Conservation (phyloP, 2,888 invertebrate genomes). For the Tubiluchus corallicola region DNA sequence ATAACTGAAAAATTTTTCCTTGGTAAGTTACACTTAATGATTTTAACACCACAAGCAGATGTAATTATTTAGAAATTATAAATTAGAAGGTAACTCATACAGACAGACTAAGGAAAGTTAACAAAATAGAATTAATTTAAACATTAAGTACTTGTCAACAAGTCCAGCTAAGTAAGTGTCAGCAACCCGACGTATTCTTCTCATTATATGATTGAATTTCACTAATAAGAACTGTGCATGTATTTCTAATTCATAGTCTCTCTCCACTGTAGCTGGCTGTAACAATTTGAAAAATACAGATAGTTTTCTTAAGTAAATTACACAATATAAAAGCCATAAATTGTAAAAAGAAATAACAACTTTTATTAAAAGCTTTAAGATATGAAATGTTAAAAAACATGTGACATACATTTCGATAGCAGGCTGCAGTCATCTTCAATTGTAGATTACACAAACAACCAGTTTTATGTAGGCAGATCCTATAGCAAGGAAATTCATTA, state of each 20-base stretch:
- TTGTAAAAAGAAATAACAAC: too few species aligned
- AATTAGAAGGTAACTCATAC: conserved; percentile 52
- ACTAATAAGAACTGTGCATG: conserved; percentile 89
- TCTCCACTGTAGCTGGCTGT: conserved; percentile 55
- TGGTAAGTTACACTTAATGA: too few species aligned
- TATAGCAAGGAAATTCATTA: too few species aligned
- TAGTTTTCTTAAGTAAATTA: background rate
- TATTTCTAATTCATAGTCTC: conserved; percentile 75
- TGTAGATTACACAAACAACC: too few species aligned
- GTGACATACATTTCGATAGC: too few species aligned
- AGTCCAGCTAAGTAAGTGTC: conserved; percentile 37
- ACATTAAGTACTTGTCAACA: conserved; percentile 47
- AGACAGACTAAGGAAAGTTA: too few species aligned
- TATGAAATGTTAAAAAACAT: too few species aligned
- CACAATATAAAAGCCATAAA: background rate
- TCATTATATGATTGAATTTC: conserved; percentile 90
- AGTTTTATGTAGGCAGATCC: too few species aligned
- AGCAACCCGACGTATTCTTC: conserved; percentile 76
- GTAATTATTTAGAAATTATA: background rate
- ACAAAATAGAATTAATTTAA: background rate
- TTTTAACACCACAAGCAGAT: background rate
- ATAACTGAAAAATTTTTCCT: too few species aligned
- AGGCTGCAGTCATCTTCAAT: too few species aligned
- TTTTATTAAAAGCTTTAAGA: too few species aligned
- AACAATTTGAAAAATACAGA: conserved; percentile 11